Base-by-base conservation (phyloP, 2,888 invertebrate genomes). In the Drosophila buzzatii region DNA sequence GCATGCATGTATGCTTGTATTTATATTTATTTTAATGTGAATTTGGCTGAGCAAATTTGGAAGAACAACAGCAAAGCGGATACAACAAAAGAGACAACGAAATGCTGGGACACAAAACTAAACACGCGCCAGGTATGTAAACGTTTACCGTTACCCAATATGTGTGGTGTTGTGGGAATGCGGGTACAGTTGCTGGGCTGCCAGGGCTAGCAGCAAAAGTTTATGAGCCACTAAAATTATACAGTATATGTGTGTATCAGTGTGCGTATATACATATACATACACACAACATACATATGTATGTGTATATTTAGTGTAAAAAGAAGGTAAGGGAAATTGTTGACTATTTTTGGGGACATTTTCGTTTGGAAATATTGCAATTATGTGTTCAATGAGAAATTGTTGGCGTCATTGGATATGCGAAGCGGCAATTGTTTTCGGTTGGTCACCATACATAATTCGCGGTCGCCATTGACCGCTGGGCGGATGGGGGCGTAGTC, bases 21-120 rank as follows among this genome's bases (percentile, higher is more conserved):
- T 7, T 31, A n/a, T 44, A 64, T 23, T 27, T n/a, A n/a, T 41
- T n/a, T 9, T 23, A n/a, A 52, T 35, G 33, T 66, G 41, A 16
- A 47, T 37, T 8, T 41, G 20, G 20, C 18, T 42, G 33, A 31
- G 53, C 60, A 20, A 72, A 63, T 49, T 37, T 44, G 33, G 2
- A 39, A n/a, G 6, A 31, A 56, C 41, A 58, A 42, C 20, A 47
- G 41, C 18, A 53, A 59, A 55, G 18, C 41, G 51, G 56, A 37
- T 12, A 63, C 5, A 65, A 41, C 44, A 57, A 68, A 57, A 55
- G 49, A 62, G 59, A 74, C 64, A 74, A 56, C 61, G 55, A 79
- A 73, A 79, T 58, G 42, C 45, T 56, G 75, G 55, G 51, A 58
- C 75, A 47, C 45, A 65, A 74, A 74, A 70, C 61, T 52, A 62